phyloP scores from a whole-genome alignment of 2,888 invertebrate genomes.

The Tortrix viridana region DNA sequence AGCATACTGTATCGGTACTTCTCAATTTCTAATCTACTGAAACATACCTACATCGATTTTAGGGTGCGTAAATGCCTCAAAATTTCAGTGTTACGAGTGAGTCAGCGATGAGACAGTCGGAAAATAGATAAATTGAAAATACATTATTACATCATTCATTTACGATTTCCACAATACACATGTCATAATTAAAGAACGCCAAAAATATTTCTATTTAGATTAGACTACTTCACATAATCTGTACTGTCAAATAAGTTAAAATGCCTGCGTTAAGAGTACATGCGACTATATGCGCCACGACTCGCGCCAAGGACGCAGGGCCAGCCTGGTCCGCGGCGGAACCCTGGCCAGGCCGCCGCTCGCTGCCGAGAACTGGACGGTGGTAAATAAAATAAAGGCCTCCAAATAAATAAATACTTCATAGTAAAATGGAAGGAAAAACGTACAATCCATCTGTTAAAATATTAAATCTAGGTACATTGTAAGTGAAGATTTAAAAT shows the following conservation, averaged over 20 bases:
- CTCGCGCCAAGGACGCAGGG: no score
- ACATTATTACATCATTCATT: constrained; percentile 70
- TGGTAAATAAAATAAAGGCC: no score
- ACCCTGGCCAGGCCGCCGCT: no score
- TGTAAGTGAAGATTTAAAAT: neutral
- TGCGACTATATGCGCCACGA: no score
- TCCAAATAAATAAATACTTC: constrained; percentile 5
- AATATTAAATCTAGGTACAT: neutral
- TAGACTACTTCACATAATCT: constrained; percentile 71
- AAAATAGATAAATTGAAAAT: constrained; percentile 72
- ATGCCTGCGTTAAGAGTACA: constrained; percentile 51
- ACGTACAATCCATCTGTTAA: constrained; percentile 2
- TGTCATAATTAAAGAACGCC: constrained; percentile 64
- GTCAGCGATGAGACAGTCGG: constrained; percentile 65
- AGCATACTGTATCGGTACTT: constrained; percentile 81
- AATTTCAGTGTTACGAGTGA: constrained; percentile 70
- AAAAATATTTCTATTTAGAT: constrained; percentile 77
- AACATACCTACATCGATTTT: constrained; percentile 74
- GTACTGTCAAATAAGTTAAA: constrained; percentile 63
- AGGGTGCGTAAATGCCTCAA: constrained; percentile 81
- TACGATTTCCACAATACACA: constrained; percentile 78
- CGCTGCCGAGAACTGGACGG: no score
- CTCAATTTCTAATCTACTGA: constrained; percentile 77
- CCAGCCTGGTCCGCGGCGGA: no score
- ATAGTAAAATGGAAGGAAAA: constrained; percentile 8